Evolutionary conservation across 2,888 invertebrate species (phyloP), one percentile per base, ranked within the genome.

Genomic region (Sinelater perroti): DNA sequence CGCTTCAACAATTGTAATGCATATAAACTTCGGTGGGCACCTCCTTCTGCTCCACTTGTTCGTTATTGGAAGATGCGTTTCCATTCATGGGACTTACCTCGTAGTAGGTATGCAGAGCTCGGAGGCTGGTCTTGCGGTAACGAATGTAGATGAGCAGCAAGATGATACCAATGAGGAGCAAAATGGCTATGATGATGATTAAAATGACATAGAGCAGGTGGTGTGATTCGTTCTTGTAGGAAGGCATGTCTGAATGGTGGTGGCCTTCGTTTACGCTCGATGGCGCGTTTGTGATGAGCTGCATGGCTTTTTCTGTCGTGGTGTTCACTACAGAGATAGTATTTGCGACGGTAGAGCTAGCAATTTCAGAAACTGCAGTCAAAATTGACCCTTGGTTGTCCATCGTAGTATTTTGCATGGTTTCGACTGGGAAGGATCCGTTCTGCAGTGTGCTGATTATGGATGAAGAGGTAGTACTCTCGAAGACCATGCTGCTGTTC

Each of bases 111-210:
- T 57, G 46, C 14, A 52, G 30, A 16, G 60, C 42, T 26, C 24
- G 47, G 33, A 46, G 54, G 11, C 55, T 52, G 11, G 49, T 46
- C 47, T 67, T 71, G 14, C 53, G 57, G 38, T 66, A 66, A 38
- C 59, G 57, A 16, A 61, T 64, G 38, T 68, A 70, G 53, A 68
- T 38, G 26, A 68, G 35, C 20, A 62, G 36, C 5, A 68, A 36
- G 17, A 62, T 56, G 13, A 68, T 26, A 20, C 60, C 44, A 7
- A 66, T 54, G 16, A 71, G 11, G 10, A 72, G 33, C 26, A 69
- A 54, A 10, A 69, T 47, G 10, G 51, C 65, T 18, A 73, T 33
- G 16, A 71, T 63, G 4, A 68, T 60, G 3, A 66, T 68, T 24
- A 71, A 44, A 21, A 70, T 63, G 21, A 70, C 64, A 31, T 66